phyloP scores from a whole-genome alignment of 2,113 vertebrate genomes.

The Syngnathus scovelli region DNA sequence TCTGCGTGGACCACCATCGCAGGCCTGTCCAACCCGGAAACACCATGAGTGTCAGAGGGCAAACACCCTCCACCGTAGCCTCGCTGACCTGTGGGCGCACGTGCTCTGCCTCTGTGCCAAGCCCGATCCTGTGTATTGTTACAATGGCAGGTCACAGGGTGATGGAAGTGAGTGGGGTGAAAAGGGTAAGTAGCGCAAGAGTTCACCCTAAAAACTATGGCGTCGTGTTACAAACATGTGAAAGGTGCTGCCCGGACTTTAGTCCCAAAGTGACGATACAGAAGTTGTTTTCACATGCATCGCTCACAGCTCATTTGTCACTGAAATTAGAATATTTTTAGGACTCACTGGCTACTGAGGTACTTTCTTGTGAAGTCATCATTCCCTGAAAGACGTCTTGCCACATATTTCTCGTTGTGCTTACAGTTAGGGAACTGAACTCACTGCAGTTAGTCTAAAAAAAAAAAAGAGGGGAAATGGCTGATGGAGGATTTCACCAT shows the following conservation, averaged over 20 bases:
- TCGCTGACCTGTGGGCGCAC: conserved; percentile 64
- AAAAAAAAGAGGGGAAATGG: conserved; percentile 33
- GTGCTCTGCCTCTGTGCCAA: conserved; percentile 44
- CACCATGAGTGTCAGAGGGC: conserved; percentile 75
- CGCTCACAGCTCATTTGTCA: conserved; percentile 24
- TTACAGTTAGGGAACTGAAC: conserved; percentile 42
- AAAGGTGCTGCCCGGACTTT: conserved; percentile 31
- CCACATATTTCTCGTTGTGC: conserved; percentile 31
- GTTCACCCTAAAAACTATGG: conserved; percentile 48
- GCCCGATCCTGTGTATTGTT: conserved; percentile 45
- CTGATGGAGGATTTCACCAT: conserved; percentile 50
- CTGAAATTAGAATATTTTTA: conserved; percentile 29
- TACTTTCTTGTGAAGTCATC: conserved; percentile 18
- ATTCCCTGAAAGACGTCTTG: conserved; percentile 30
- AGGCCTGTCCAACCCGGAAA: conserved; percentile 69
- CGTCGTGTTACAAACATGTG: conserved; percentile 46
- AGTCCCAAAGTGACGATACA: conserved; percentile 11
- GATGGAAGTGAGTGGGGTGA: conserved; percentile 58
- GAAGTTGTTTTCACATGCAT: conserved; percentile 20
- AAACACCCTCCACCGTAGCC: conserved; percentile 63
- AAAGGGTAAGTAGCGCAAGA: conserved; percentile 50
- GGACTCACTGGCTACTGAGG: conserved; percentile 18
- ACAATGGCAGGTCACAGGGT: conserved; percentile 43
- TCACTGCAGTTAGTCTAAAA: neutral
- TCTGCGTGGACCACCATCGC: conserved; percentile 77